A percentile compares a stretch with the other conserved stretches of the same genome.
phyloP scores from a whole-genome alignment of 2,797 vertebrate genomes.

The Iguana delicatissima region DNA sequence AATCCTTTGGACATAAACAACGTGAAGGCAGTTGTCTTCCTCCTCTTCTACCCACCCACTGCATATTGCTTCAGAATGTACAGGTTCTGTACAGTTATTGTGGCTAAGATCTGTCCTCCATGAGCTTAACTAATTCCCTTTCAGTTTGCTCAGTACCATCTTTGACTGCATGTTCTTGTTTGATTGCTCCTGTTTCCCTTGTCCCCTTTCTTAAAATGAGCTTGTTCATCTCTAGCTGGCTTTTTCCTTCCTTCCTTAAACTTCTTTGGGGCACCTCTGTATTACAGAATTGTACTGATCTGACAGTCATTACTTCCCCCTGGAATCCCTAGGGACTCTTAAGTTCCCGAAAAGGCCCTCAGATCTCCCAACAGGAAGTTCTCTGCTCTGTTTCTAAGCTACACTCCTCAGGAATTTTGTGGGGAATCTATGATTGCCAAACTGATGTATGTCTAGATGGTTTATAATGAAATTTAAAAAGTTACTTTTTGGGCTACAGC shows the following conservation, averaged over 20 bases:
- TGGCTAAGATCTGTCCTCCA: not conserved
- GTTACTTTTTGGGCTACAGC: no score
- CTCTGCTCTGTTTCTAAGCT: not conserved
- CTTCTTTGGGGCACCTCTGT: not conserved
- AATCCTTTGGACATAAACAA: not conserved
- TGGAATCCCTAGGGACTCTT: not conserved
- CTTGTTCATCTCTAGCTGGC: not conserved
- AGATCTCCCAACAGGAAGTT: not conserved
- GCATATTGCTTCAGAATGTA: not conserved
- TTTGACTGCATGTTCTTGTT: not conserved
- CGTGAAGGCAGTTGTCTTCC: not conserved
- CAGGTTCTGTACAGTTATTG: not conserved
- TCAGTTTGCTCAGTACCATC: not conserved
- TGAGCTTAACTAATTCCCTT: not conserved
- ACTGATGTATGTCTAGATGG: not conserved
- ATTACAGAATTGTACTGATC: not conserved
- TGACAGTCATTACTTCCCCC: not conserved
- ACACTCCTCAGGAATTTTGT: not conserved
- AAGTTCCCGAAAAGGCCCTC: not conserved
- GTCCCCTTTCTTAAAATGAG: not conserved
- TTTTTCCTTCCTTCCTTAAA: not conserved
- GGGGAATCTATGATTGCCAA: not conserved
- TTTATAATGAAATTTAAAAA: not conserved
- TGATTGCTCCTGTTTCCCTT: not conserved
- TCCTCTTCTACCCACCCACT: not conserved